Percentiles rank a stretch among this genome's conserved stretches.
phyloP scores from a whole-genome alignment of 2,113 vertebrate genomes.

The Aphelocoma coerulescens region DNA sequence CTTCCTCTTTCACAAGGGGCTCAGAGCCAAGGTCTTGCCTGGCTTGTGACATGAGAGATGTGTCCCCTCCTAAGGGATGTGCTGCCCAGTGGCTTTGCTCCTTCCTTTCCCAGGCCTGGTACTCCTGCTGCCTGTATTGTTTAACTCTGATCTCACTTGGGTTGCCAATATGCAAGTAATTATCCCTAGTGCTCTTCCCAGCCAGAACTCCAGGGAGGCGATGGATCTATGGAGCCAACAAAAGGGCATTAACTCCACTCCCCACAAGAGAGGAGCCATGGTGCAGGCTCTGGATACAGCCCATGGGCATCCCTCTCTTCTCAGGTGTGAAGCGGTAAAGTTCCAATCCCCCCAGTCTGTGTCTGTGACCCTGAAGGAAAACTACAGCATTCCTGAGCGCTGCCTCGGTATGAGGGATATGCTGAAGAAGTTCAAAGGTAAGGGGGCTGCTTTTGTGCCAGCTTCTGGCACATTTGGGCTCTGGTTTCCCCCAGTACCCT shows the following conservation, averaged over 20 bases:
- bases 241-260: background rate
- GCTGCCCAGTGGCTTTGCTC: background rate
- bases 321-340: slow-evolving; percentile 4
- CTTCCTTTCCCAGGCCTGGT: background rate
- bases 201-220: background rate
- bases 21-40: background rate
- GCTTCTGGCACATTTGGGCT: background rate
- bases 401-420: slow-evolving; percentile 55
- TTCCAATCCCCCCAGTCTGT: background rate
- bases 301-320: background rate
- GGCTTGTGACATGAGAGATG: background rate
- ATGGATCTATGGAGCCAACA: background rate
- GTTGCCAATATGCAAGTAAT: background rate
- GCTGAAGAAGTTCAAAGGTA: slow-evolving; percentile 62
- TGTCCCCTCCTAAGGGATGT: background rate
- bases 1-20: background rate
- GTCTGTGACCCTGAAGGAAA: slow-evolving; percentile 9
- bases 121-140: rapidly evolving
- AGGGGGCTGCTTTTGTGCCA: background rate
- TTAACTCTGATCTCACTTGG: background rate
- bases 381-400: slow-evolving; percentile 41
- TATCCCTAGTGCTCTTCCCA: background rate
- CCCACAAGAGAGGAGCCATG: no score
- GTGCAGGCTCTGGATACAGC: background rate
- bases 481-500: background rate